These are phyloP conservation scores for Drosophila helvetica DNA, from an alignment of 2,888 invertebrate genomes.

Conservation along the genomic window DNA sequence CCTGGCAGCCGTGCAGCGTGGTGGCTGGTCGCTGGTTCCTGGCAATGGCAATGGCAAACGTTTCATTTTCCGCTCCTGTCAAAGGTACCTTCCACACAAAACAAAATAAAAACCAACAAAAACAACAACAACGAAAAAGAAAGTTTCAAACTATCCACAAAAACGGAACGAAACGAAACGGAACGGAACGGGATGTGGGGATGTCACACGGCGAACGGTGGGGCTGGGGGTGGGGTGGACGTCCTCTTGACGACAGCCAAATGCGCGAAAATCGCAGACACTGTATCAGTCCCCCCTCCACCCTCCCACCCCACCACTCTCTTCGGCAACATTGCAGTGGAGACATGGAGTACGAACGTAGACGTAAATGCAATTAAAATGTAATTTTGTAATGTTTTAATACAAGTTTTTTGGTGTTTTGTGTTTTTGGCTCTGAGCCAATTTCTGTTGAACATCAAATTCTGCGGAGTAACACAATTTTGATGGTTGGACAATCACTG, in stretches of 20 bases:
- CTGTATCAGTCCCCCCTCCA: not conserved
- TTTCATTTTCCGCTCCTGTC: slow-evolving; percentile 64
- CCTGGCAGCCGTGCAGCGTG: slow-evolving; percentile 26
- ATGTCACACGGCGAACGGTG: not conserved
- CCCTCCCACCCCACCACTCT: too few relatives aligned
- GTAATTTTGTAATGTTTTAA: slow-evolving; percentile 37
- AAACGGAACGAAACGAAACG: too few relatives aligned
- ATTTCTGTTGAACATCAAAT: slow-evolving; percentile 3
- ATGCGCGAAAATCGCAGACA: slow-evolving; percentile 39
- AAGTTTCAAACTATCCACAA: slow-evolving; percentile 35
- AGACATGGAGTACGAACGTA: not conserved
- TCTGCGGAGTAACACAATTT: not conserved
- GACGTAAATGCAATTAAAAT: slow-evolving; percentile 28
- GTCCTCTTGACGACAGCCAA: slow-evolving; percentile 29
- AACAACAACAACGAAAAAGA: too few relatives aligned
- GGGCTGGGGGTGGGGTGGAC: not conserved
- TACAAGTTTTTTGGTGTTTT: slow-evolving; percentile 15
- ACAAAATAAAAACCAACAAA: slow-evolving; percentile 16
- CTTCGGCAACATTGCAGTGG: slow-evolving; percentile 12
- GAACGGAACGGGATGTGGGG: not conserved
- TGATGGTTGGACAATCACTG: not conserved
- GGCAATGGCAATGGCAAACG: slow-evolving; percentile 29
- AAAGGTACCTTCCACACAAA: slow-evolving; percentile 46
- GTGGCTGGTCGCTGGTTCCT: slow-evolving; percentile 1
- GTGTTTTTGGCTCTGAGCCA: not conserved